Evolutionary conservation across 2,113 vertebrate genomes (phyloP).

Genomic region (Callocephalon fimbriatum): DNA sequence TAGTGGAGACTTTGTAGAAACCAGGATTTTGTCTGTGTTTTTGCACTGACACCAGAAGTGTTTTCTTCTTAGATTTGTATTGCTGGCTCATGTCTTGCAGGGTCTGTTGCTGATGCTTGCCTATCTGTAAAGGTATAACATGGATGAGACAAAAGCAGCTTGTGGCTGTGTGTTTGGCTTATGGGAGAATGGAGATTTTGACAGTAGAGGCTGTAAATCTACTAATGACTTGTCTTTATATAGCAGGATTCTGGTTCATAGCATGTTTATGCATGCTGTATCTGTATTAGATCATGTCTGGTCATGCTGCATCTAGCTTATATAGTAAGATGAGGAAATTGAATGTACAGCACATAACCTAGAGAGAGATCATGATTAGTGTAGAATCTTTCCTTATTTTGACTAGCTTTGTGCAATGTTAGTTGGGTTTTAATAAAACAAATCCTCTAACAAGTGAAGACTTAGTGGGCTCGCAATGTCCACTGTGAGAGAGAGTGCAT

Average conservation of each 20-base stretch:
- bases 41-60: background rate
- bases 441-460: background rate
- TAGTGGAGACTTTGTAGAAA: background rate
- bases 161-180: background rate
- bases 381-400: background rate
- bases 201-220: background rate
- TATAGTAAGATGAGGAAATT: background rate
- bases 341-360: background rate
- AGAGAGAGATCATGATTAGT: background rate
- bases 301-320: background rate
- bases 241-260: background rate
- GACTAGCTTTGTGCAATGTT: background rate
- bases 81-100: background rate
- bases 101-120: background rate
- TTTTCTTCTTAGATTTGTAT: background rate
- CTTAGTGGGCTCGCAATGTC: background rate
- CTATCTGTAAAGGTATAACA: background rate
- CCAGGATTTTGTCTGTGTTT: background rate
- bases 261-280: background rate
- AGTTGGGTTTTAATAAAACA: background rate
- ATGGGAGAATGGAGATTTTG: background rate
- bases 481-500: background rate
- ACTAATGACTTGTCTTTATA: background rate
- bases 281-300: fast-evolving
- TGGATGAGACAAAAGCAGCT: background rate